These are phyloP conservation scores for Meriones unguiculatus DNA, from an alignment of 2,113 vertebrate genomes.

Conservation along the genomic window DNA sequence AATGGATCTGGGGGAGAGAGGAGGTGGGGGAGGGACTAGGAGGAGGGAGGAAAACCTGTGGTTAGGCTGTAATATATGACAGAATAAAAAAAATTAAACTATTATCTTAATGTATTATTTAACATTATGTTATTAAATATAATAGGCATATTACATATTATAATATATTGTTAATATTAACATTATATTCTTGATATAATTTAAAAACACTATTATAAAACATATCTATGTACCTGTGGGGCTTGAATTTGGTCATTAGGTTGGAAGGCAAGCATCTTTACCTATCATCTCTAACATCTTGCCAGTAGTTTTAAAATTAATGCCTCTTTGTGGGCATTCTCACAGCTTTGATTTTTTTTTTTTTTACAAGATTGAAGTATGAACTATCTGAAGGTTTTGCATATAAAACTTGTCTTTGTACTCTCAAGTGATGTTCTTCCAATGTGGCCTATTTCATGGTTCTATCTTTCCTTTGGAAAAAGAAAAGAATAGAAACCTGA, in stretches of 20 bases:
- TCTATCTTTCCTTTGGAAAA: neutral
- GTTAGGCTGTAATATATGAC: neutral
- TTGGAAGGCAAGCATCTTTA: neutral
- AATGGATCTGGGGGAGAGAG: neutral
- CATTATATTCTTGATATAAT: neutral
- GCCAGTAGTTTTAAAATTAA: neutral
- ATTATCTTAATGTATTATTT: neutral
- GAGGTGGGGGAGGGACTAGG: neutral
- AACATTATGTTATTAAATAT: neutral
- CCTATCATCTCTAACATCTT: neutral
- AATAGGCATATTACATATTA: neutral
- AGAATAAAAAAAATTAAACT: neutral
- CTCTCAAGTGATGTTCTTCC: conserved; percentile 12
- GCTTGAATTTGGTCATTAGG: neutral
- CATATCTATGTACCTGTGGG: neutral
- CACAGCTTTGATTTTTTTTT: neutral
- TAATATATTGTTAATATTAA: too few relatives aligned
- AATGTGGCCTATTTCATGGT: neutral
- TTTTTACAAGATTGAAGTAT: neutral
- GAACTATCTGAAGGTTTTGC: neutral
- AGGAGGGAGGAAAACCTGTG: neutral
- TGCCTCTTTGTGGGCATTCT: neutral
- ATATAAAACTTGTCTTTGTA: neutral
- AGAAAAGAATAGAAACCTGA: neutral
- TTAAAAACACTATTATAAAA: neutral